Evolutionary conservation across 2,113 vertebrate species (phyloP).

Genomic region (Synchiropus splendidus): DNA sequence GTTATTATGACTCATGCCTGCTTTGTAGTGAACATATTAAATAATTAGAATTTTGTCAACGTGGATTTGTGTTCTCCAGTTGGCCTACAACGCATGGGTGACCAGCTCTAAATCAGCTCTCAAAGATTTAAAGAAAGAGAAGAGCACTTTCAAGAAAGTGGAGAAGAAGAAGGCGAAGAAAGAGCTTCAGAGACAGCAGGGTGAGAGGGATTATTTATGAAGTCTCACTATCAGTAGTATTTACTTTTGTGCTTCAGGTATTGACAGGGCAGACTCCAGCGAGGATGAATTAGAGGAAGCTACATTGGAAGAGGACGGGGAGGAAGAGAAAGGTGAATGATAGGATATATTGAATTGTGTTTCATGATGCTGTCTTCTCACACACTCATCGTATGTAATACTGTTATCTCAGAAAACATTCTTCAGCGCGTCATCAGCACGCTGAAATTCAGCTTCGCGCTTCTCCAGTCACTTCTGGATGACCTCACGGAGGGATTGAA

Average conservation of each 20-base stretch:
- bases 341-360: too few relatives aligned
- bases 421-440: conserved; percentile 42
- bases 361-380: too few relatives aligned
- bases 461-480: conserved; percentile 54
- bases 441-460: conserved; percentile 52
- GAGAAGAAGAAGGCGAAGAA: conserved; percentile 36
- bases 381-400: too few relatives aligned
- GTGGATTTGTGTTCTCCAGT: conserved; percentile 30
- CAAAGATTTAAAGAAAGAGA: conserved; percentile 57
- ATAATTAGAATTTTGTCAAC: too few relatives aligned
- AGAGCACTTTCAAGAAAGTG: conserved; percentile 43
- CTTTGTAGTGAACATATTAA: too few relatives aligned
- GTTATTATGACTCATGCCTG: too few relatives aligned
- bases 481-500: conserved; percentile 46
- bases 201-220: conserved; percentile 26
- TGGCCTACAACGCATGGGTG: conserved; percentile 69
- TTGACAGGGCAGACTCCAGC: conserved; percentile 38
- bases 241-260: conserved; percentile 34
- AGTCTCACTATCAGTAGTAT: too few relatives aligned
- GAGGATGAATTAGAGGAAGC: conserved; percentile 54
- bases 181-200: conserved; percentile 35
- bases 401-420: conserved; percentile 48
- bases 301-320: conserved; percentile 25
- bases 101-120: conserved; percentile 62
- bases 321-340: conserved; percentile 37